phyloP scores from a whole-genome alignment of 2,113 vertebrate genomes.

The Strigops habroptila region DNA sequence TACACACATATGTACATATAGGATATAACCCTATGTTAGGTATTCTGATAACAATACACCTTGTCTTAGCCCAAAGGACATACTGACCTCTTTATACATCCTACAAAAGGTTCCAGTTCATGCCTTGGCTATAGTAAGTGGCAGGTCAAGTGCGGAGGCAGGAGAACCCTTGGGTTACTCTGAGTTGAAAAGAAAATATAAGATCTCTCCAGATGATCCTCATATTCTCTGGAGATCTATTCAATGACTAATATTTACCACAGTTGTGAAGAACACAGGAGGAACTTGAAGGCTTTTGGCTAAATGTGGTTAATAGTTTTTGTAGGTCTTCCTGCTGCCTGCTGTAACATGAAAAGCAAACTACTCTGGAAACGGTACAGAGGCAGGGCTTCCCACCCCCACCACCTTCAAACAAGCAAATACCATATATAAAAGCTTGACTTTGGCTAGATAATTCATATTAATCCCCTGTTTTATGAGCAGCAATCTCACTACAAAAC shows the following conservation, averaged over 20 bases:
- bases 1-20: background rate
- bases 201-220: background rate
- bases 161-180: background rate
- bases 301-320: background rate
- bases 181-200: background rate
- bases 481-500: slow-evolving; percentile 13
- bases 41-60: background rate
- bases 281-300: background rate
- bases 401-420: slow-evolving; percentile 16
- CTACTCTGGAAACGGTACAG: slow-evolving; percentile 5
- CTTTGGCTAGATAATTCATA: slow-evolving; percentile 22
- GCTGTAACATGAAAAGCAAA: background rate
- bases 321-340: background rate
- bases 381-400: background rate
- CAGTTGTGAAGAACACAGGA: background rate
- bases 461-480: slow-evolving; percentile 22
- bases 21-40: background rate
- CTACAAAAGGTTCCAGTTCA: background rate
- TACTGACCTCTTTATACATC: background rate
- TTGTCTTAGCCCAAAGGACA: background rate
- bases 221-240: background rate
- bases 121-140: background rate
- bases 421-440: slow-evolving; percentile 32
- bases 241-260: background rate
- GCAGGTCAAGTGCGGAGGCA: background rate